Conservation (phyloP, 1,140 invertebrate species). For the Pseudomyrmex gracilis region DNA sequence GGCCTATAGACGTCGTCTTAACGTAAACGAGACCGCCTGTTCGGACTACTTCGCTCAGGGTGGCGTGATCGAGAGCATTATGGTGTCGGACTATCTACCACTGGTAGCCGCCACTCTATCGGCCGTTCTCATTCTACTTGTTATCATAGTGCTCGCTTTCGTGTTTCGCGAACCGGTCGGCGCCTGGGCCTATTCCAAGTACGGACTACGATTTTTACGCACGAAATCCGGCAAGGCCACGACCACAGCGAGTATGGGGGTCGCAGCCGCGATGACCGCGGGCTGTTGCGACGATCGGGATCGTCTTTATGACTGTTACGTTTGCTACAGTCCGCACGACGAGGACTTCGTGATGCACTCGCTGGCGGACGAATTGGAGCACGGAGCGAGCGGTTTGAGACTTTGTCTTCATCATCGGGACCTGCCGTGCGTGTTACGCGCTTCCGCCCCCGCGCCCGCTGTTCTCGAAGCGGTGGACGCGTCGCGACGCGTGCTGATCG, state of each 20-base stretch:
- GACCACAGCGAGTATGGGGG: conserved; percentile 34
- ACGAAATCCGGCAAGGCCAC: conserved; percentile 61
- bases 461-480: conserved; percentile 95
- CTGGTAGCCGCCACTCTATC: conserved; percentile 92
- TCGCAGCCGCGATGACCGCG: conserved; percentile 76
- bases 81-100: conserved; percentile 94
- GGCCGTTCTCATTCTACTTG: conserved; percentile 90
- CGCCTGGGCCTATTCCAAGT: conserved; percentile 95
- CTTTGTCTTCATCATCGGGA: conserved; percentile 95
- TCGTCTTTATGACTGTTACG: conserved; percentile 96
- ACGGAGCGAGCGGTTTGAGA: conserved; percentile 89
- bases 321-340: conserved; percentile 97
- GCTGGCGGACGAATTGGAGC: conserved; percentile 93
- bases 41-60: conserved; percentile 93
- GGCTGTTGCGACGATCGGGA: conserved; percentile 88
- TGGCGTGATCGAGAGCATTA: conserved; percentile 93
- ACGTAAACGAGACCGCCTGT: conserved; percentile 93
- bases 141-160: conserved; percentile 91
- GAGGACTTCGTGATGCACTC: conserved; percentile 95
- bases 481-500: conserved; percentile 91
- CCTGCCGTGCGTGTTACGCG: conserved; percentile 89
- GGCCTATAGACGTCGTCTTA: conserved; percentile 89
- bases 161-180: conserved; percentile 93
- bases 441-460: conserved; percentile 88
- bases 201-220: conserved; percentile 91